Base-by-base conservation (phyloP, 2,888 invertebrate genomes). In the Anaspis maculata region DNA sequence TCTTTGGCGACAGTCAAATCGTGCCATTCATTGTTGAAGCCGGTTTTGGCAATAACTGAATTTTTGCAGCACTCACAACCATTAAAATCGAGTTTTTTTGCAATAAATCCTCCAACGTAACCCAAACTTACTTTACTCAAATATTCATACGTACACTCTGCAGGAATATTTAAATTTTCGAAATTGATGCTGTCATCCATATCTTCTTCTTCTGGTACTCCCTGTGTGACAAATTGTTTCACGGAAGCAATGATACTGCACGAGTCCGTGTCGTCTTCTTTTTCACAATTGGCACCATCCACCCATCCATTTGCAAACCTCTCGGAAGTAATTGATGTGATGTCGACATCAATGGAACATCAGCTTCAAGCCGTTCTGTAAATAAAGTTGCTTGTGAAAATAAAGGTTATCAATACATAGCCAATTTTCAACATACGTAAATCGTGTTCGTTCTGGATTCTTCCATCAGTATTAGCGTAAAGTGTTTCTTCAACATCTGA, bases 281-380 rank as follows among this genome's bases (percentile, higher is more conserved):
- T 10, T 16, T 35, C 36, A 32, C 36, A 34, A 13, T 35, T 35
- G 13, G 31, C 13, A 13, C 24, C 24, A 13, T 30, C 13, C n/a
- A 34, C 36, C 16, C 35, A n/a, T n/a, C n/a, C n/a, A n/a, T n/a
- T n/a, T n/a, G n/a, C n/a, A n/a, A n/a, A n/a, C n/a, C n/a, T n/a
- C n/a, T n/a, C n/a, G n/a, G n/a, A n/a, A n/a, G n/a, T n/a, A n/a
- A n/a, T n/a, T n/a, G n/a, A n/a, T n/a, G n/a, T n/a, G n/a, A n/a
- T n/a, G n/a, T n/a, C n/a, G n/a, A n/a, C n/a, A n/a, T n/a, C n/a
- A n/a, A n/a, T n/a, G n/a, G n/a, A n/a, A n/a, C n/a, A n/a, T n/a
- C n/a, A n/a, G n/a, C n/a, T n/a, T n/a, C n/a, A n/a, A n/a, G n/a
- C n/a, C n/a, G n/a, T n/a, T n/a, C n/a, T n/a, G n/a, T n/a, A n/a